A percentile compares a stretch with the other conserved stretches of the same genome.
These are phyloP conservation scores for Barbus barbus DNA, from an alignment of 2,113 vertebrate species.

Conservation along the genomic window DNA sequence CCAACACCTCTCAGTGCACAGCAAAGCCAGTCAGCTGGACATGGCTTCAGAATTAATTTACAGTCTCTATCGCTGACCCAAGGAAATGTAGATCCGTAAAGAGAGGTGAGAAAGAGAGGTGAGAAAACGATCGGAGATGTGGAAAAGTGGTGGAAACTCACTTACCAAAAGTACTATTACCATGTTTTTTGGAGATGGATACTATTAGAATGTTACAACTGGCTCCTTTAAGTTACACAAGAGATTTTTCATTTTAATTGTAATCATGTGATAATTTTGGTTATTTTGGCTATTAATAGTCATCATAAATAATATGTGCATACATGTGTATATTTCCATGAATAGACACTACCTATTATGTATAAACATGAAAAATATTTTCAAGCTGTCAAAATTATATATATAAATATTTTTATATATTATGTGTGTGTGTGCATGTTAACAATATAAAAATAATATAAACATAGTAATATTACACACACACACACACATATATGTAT, in stretches of 20 bases:
- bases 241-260: no score
- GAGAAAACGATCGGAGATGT: neutral
- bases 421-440: no score
- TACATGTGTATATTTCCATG: no score
- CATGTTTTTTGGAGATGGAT: neutral
- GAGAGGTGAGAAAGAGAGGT: slow-evolving; percentile 2
- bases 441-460: no score
- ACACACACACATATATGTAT: no score
- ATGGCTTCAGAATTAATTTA: slow-evolving; percentile 51
- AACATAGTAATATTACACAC: no score
- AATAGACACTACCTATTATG: no score
- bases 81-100: slow-evolving; percentile 47
- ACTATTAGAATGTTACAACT: neutral
- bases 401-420: no score
- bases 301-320: no score
- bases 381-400: no score
- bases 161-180: neutral
- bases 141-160: neutral
- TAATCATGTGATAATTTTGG: neutral
- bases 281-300: neutral
- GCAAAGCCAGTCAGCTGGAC: slow-evolving; percentile 48
- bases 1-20: slow-evolving; percentile 38
- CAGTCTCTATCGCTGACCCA: slow-evolving; percentile 51
- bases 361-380: no score
- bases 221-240: neutral